Base-by-base conservation (phyloP, 2,797 vertebrate species). In the Oreortyx pictus region DNA sequence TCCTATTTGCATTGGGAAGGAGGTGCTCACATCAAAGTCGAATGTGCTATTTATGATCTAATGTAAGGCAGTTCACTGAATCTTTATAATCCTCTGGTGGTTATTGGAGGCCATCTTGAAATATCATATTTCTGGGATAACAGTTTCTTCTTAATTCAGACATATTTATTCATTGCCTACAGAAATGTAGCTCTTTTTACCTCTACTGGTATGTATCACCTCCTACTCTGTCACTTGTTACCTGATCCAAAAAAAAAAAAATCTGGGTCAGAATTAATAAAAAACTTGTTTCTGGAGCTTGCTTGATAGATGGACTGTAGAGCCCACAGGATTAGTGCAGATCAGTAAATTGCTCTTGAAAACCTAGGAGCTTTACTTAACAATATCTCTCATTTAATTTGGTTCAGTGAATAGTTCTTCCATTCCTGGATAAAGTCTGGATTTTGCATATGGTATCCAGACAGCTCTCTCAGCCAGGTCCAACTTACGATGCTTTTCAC, bases 361-460 rank as follows among this genome's bases (percentile, higher is more conserved):
- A 82, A 82, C 49, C 17, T 17, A 20, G 23, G 39, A 74, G 5
- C 37, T 39, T 65, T 33, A 65, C 11, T 24, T 56, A 77, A 54
- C 2, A 46, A 49, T 29, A 27, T 50, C 14, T 57, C 49, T 61
- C 31, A 33, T 79, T 83, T 67, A 11, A 13, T 76, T 67, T 77
- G 18, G 11, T 61, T 73, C 57, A 76, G 4, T 52, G 29, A 86
- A 35, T 68, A 77, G 11, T 35, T 79, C 14, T 74, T 84, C 50
- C 4, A 5, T 81, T 73, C 37, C 37, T 79, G 29, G 31, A 71
- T 79, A 27, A 57, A 73, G 19, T 18, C n/a, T 60, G 46, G 52
- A 54, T 86, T 47, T 68, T 54, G 19, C 0, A 0, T 39, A 5
- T 0, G 1, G 31, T 35, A 91, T 50, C n/a, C 31, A 68, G 35